phyloP scores from a whole-genome alignment of 2,888 invertebrate genomes.

The Diadegma fenestrale region DNA sequence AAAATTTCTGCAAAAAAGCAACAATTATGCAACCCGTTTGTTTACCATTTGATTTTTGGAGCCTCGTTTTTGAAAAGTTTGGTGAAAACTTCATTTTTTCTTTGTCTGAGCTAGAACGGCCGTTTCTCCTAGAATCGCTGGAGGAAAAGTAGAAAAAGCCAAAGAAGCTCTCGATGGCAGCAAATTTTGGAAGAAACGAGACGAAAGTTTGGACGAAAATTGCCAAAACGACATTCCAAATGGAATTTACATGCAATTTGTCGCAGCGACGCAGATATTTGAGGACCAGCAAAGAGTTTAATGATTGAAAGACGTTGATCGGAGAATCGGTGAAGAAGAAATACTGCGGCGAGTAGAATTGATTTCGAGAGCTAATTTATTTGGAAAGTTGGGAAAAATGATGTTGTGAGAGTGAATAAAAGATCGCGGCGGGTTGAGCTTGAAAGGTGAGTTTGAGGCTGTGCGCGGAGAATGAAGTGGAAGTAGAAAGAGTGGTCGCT shows the following conservation, averaged over 20 bases:
- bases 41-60: background rate
- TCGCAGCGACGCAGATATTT: background rate
- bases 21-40: background rate
- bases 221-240: background rate
- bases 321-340: background rate
- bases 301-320: background rate
- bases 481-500: constrained; percentile 51
- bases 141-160: background rate
- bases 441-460: background rate
- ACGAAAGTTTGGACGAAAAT: background rate
- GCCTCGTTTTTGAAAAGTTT: background rate
- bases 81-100: background rate
- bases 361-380: background rate
- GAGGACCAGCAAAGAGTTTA: background rate
- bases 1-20: background rate
- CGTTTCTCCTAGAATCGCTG: background rate
- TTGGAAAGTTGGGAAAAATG: background rate
- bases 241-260: background rate
- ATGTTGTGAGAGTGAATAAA: background rate
- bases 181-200: background rate
- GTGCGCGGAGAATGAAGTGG: background rate
- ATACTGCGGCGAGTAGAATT: background rate
- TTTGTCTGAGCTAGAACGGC: background rate
- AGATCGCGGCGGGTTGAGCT: background rate
- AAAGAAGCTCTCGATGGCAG: background rate